Base-by-base conservation (phyloP, 2,113 vertebrate species). In the Platycercus adscitus region DNA sequence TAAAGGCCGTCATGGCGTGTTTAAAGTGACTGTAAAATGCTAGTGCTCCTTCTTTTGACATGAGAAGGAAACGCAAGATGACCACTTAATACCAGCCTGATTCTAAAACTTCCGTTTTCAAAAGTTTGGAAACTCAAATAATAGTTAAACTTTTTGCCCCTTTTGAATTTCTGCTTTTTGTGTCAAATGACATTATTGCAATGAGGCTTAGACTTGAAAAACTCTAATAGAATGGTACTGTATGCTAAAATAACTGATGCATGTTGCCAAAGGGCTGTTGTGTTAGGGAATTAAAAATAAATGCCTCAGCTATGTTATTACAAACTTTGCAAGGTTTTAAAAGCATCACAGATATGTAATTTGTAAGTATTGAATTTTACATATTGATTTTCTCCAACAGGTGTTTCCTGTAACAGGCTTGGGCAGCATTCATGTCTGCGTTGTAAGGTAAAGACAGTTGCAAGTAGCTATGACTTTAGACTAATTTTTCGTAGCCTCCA, bases 351-450 rank as follows among this genome's bases (percentile, higher is more conserved):
- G 43, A 43, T 61, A 24, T 92, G 39, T 13, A 26, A 17, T 72
- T 93, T 82, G 73, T 61, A 76, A 39, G 68, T 49, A 11, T 44
- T 89, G 53, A 94, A n/a, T 52, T 91, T 87, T 24, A 56, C 16
- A 5, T 58, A 3, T 21, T 81, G 63, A 19, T 89, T 97, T 96
- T 91, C n/a, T 96, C 68, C 86, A 78, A 66, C 91, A 99, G 99
- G 99, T 96, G 98, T 99, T 84, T 99, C 99, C 64, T 99, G 99
- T 92, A 99, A 99, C 94, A 98, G 99, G 72, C 98, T 99, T 24
- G 99, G 99, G 17, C 99, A 99, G 82, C 99, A 99, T 91, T 99
- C 99, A 1, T 99, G 99, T 96, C 98, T 99, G 47, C 99, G 99
- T 14, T 99, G 99, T 95, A 99, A 99, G 99, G 99, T 99, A 97